Conservation (phyloP, 2,888 invertebrate species). For the Abscondita cerata region DNA sequence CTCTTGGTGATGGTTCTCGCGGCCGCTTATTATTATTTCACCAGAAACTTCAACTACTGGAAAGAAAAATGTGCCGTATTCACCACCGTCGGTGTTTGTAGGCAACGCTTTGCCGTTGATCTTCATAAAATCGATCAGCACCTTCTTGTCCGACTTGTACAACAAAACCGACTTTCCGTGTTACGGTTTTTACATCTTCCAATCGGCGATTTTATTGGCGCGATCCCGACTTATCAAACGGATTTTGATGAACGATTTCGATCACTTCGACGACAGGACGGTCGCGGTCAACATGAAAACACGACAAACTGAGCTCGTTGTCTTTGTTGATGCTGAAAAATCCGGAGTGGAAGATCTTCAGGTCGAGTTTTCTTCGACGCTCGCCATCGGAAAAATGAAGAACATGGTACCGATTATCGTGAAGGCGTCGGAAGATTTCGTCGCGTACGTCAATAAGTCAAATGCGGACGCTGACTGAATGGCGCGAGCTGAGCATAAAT, state of each 20-base stretch:
- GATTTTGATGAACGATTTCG: not conserved
- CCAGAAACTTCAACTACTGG: slow-evolving; percentile 1
- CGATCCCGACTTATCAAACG: not conserved
- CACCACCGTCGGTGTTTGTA: not conserved
- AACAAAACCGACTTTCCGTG: not conserved
- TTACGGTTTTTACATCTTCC: not conserved
- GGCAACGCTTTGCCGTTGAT: not conserved
- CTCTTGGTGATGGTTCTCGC: too few relatives aligned
- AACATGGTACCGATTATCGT: not conserved
- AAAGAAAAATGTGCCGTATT: not conserved
- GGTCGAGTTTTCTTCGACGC: not conserved
- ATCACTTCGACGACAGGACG: not conserved
- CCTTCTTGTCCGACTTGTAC: not conserved
- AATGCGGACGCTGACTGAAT: not conserved
- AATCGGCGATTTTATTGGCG: not conserved
- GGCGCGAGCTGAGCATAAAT: slow-evolving; percentile 39
- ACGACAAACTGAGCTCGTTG: not conserved
- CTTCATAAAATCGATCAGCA: not conserved
- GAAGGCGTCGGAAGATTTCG: not conserved
- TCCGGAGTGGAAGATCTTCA: not conserved
- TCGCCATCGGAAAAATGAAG: not conserved
- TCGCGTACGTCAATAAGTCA: not conserved
- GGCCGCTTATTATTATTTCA: too few relatives aligned
- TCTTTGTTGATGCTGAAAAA: slow-evolving; percentile 6
- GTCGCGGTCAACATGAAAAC: not conserved